Evolutionary conservation across 1,140 invertebrate genomes (phyloP), one percentile per base, ranked within the genome.

Genomic region (Drosophila sproati): DNA sequence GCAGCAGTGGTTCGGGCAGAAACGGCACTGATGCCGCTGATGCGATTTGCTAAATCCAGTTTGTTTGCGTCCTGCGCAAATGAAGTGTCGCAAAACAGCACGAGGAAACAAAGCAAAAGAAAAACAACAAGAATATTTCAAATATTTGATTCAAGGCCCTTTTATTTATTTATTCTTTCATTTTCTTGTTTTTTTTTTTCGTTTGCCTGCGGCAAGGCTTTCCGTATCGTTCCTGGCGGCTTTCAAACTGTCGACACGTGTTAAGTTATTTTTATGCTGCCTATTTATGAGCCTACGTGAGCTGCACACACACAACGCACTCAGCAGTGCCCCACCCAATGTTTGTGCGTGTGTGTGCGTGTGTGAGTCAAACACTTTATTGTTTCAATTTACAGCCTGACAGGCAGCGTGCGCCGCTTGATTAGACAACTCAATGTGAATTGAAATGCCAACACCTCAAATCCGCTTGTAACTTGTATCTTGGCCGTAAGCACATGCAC

Each of bases 201-300:
- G 10, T 43, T 8, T 4, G 68, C 71, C 41, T 61, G 72, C 41
- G 34, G 66, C 52, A 72, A 39, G 51, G 52, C 57, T 73, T 77
- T 69, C 71, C 57, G 68, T 73, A 77, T 63, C 63, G 45, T 34
- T 61, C 28, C 64, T 67, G 73, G 77, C 59, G 66, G 64, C 83
- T 72, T 74, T 82, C 85, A 89, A 81, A 85, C 71, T 89, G 85
- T 89, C 85, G 85, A 89, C 85, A 89, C 85, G 85, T 89, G 85
- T 89, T 89, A 85, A 89, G 85, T 89, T 89, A 89, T 89, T 89
- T 89, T 89, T 89, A 89, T 89, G 85, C 85, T 73, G 83, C 78
- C 85, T 89, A 88, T 89, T 89, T 89, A 89, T 89, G 80, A 74
- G 67, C 75, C 69, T 85, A 89, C 80, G 78, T 89, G 85, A 52